phyloP scores from a whole-genome alignment of 2,113 vertebrate species.

The Psophia crepitans region DNA sequence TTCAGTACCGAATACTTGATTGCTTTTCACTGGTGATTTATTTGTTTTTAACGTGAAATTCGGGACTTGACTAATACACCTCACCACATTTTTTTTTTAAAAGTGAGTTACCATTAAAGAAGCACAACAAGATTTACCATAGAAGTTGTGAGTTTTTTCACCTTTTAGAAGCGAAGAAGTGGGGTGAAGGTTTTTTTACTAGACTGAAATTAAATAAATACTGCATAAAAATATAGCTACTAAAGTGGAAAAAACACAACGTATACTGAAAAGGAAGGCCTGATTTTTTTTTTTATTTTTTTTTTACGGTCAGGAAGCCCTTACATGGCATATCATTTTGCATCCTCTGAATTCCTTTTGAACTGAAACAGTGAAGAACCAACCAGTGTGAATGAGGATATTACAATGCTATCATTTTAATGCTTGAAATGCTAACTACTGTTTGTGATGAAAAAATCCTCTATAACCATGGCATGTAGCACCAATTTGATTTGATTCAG shows the following conservation, averaged over 20 bases:
- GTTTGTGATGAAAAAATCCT: neutral
- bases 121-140: neutral
- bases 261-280: neutral
- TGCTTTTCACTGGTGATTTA: constrained; percentile 2
- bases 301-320: neutral
- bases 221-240: neutral
- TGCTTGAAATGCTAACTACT: neutral
- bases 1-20: neutral
- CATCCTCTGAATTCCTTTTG: neutral
- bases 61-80: neutral
- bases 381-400: neutral
- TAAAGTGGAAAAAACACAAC: neutral
- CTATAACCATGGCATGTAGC: neutral
- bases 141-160: neutral
- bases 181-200: rapidly evolving
- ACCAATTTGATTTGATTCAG: neutral
- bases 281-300: neutral
- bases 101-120: neutral
- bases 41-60: neutral
- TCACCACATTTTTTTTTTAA: neutral
- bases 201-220: neutral
- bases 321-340: neutral
- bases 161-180: neutral
- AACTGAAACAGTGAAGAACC: neutral
- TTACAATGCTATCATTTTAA: neutral